A percentile compares a stretch with the other conserved stretches of the same genome.
Evolutionary conservation across 2,888 invertebrate genomes (phyloP).

Genomic region (Nomada ruficornis): DNA sequence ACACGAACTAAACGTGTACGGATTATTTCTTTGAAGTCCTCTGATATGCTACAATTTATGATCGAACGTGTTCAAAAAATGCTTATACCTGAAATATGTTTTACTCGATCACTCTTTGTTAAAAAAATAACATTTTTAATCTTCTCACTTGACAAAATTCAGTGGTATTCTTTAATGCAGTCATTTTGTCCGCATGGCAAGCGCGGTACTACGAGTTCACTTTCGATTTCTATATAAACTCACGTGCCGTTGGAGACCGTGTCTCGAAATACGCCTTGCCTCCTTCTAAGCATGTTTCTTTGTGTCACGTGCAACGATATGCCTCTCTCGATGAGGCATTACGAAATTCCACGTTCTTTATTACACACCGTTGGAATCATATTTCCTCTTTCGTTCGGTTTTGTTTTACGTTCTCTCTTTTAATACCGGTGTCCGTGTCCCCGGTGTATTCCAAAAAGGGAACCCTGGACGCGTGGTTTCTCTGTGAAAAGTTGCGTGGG

Average conservation of each 20-base stretch:
- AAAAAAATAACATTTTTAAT: no score
- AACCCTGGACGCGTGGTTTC: conserved; percentile 23
- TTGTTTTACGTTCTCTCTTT: conserved; percentile 27
- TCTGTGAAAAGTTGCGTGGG: conserved; percentile 47
- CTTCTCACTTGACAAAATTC: no score
- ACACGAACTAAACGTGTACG: no score
- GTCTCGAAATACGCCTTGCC: conserved; percentile 17
- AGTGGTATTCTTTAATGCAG: not conserved
- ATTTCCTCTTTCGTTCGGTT: conserved; percentile 38
- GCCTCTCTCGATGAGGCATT: conserved; percentile 60
- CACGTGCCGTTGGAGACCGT: conserved; percentile 34
- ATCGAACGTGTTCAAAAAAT: no score
- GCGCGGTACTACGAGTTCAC: conserved; percentile 76
- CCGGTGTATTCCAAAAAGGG: conserved; percentile 48
- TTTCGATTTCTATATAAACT: conserved; percentile 79
- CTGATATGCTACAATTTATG: no score
- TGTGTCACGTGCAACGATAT: conserved; percentile 37
- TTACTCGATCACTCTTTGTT: no score
- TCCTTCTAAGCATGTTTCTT: conserved; percentile 48
- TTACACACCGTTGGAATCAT: conserved; percentile 54
- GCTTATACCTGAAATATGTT: no score
- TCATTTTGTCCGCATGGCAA: conserved; percentile 67
- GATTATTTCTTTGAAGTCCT: no score
- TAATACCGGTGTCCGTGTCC: conserved; percentile 17
- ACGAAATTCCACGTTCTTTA: conserved; percentile 61